A percentile compares a stretch with the other conserved stretches of the same genome.
phyloP scores from a whole-genome alignment of 2,113 vertebrate genomes.

The Anthoscopus minutus region DNA sequence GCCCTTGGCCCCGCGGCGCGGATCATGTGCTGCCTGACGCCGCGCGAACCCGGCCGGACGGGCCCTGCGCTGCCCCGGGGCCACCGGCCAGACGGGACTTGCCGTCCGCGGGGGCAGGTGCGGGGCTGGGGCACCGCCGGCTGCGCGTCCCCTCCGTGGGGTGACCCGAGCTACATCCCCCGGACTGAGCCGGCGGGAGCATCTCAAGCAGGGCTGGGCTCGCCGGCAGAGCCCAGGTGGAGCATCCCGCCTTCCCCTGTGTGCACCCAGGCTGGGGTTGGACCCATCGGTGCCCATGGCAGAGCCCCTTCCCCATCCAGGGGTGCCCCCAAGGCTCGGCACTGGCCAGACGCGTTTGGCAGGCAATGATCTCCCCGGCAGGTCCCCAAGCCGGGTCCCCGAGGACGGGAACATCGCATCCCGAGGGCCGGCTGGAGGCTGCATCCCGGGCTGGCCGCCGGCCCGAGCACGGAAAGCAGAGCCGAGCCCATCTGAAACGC shows the following conservation, averaged over 20 bases:
- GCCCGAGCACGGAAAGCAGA: not conserved
- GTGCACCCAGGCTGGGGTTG: accelerated
- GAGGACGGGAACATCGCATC: not conserved
- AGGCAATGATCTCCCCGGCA: accelerated
- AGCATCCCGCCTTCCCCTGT: not conserved
- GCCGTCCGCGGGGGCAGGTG: not conserved
- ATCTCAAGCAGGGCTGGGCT: accelerated
- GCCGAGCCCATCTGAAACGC: conserved; percentile 52
- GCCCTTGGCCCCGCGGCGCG: conserved; percentile 46
- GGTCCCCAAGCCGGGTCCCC: not conserved
- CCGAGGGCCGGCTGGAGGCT: not conserved
- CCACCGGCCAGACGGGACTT: not conserved
- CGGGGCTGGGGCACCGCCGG: not conserved
- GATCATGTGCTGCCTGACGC: conserved; percentile 51
- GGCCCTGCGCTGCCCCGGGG: conserved; percentile 24
- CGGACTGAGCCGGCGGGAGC: accelerated
- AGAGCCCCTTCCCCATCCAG: not conserved
- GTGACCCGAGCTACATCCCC: not conserved
- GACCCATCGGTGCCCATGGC: accelerated
- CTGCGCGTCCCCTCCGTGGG: not conserved
- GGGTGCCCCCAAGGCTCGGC: accelerated
- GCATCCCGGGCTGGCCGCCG: not conserved
- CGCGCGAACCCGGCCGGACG: not conserved
- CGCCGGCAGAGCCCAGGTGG: accelerated
- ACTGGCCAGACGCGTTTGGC: accelerated